A percentile compares a stretch with the other conserved stretches of the same genome.
Conservation (phyloP, 1,140 invertebrate genomes). For the Pseudomyrmex sp. region DNA sequence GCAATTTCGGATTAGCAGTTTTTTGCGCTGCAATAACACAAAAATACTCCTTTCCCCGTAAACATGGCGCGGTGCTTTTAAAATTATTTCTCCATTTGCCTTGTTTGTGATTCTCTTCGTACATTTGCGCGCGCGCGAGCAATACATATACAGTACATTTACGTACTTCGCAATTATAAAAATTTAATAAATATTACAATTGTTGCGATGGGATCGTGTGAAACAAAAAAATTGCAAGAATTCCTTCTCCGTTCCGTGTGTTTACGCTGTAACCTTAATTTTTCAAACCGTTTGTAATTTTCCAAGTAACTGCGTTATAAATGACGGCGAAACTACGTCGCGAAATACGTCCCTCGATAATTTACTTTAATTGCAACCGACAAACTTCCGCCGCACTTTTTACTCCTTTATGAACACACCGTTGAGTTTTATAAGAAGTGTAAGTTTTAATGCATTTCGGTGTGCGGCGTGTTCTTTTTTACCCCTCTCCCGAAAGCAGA, state of each 20-base stretch:
- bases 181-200: neutral
- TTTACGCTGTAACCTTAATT: neutral
- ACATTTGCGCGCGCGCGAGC: neutral
- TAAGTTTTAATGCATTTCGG: conserved; percentile 13
- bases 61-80: neutral
- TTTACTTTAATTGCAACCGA: conserved; percentile 30
- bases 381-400: conserved; percentile 7
- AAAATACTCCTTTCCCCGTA: neutral
- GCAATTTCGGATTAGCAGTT: neutral
- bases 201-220: neutral
- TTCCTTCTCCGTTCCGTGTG: neutral
- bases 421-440: conserved; percentile 15
- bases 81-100: conserved; percentile 6
- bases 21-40: neutral
- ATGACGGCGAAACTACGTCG: neutral
- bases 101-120: neutral
- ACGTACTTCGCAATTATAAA: neutral
- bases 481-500: neutral
- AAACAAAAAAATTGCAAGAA: conserved; percentile 6
- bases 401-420: conserved; percentile 18
- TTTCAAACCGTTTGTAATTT: conserved; percentile 31
- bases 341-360: conserved; percentile 15
- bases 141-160: too few species aligned
- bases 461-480: neutral
- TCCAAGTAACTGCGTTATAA: neutral